Base-by-base conservation (phyloP, 2,888 invertebrate species). In the Cybosia mesomella region DNA sequence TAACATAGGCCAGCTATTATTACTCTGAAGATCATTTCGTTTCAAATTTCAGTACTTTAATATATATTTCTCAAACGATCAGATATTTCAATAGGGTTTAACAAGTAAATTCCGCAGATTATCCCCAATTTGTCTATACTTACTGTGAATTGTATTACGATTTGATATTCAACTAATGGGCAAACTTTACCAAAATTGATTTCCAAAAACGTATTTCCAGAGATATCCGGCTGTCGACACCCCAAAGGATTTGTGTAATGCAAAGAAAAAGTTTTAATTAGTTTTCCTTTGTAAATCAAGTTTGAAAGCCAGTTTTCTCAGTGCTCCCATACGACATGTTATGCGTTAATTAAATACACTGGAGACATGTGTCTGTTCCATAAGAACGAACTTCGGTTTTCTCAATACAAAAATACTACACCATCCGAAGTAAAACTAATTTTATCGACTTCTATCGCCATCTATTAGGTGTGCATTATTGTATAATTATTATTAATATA, bases 261-360 rank as follows among this genome's bases (percentile, higher is more conserved):
- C 57, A 73, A 70, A 73, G 68, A 73, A 76, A 72, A 75, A 79
- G 62, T 79, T 79, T 75, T 75, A 79, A 79, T 79, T 79, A 72
- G 79, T 72, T 79, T 71, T 64, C 67, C 58, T 70, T 75, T 68
- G 62, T 68, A 73, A 75, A 70, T 73, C 54, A 75, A 75, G 70
- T 71, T 71, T 65, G 66, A 54, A 67, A 67, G 21, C 36, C 22
- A 36, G 67, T 64, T 64, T 68, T 68, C 57, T 60, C 74, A 39
- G 13, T 58, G 43, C 58, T 43, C n/a, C 32, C 53, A 32, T 63
- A 57, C n/a, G 54, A 32, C 24, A 55, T 55, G 22, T 43, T 43
- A 64, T 58, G 28, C 11, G 39, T n/a, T 49, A 49, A 49, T 49
- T 49, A 49, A 49, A 49, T 49, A 43, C 43, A 43, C 43, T 43